phyloP scores from a whole-genome alignment of 2,113 vertebrate genomes.

The Excalfactoria chinensis region DNA sequence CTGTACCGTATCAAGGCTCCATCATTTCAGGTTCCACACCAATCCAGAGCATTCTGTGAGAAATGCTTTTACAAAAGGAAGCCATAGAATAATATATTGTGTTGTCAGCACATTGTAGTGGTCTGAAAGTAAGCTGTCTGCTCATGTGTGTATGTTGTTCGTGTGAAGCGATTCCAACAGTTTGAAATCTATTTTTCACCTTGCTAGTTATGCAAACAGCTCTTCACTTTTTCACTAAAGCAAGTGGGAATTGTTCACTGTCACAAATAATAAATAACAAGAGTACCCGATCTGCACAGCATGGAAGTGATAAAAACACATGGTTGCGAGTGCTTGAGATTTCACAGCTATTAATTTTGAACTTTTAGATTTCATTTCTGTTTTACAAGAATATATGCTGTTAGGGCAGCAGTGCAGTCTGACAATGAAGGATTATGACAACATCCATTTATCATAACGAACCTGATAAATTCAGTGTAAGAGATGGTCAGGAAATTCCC shows the following conservation, averaged over 20 bases:
- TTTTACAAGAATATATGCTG: constrained; percentile 66
- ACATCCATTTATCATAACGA: constrained; percentile 44
- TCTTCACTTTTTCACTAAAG: constrained; percentile 56
- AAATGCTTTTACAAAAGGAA: not conserved
- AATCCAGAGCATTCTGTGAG: not conserved
- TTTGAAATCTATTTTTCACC: constrained; percentile 35
- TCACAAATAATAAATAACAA: constrained; percentile 74
- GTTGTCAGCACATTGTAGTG: not conserved
- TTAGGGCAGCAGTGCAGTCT: constrained; percentile 36
- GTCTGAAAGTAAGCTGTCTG: not conserved
- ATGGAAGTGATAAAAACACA: constrained; percentile 67
- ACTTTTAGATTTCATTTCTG: constrained; percentile 66
- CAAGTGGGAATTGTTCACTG: constrained; percentile 75
- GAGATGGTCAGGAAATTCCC: constrained; percentile 30
- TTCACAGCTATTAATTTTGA: constrained; percentile 73
- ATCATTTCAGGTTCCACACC: not conserved
- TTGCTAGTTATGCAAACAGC: constrained; percentile 68
- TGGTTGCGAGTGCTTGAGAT: constrained; percentile 63
- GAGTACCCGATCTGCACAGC: constrained; percentile 25
- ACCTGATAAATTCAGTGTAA: constrained; percentile 4
- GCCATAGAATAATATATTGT: not conserved
- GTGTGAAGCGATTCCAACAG: constrained; percentile 40
- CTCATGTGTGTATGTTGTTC: not conserved
- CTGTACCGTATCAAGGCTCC: not conserved
- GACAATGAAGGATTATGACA: constrained; percentile 49